Evolutionary conservation across 2,888 invertebrate species (phyloP).

Genomic region (Scotopteryx bipunctaria): DNA sequence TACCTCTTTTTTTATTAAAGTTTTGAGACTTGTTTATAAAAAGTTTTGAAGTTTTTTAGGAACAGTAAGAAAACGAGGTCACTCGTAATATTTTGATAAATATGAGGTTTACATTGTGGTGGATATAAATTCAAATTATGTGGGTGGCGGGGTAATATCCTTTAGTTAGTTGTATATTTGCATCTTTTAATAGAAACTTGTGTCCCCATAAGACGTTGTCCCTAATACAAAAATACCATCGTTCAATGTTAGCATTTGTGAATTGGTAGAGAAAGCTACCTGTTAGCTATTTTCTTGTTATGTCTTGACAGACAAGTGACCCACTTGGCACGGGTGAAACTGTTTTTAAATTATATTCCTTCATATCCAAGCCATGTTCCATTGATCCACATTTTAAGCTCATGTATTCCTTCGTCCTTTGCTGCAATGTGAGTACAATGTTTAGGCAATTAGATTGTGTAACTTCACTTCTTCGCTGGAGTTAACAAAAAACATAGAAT

Average conservation of each 20-base stretch:
- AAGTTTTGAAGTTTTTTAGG: too few species aligned
- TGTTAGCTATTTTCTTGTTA: slow-evolving; percentile 52
- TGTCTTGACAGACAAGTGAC: slow-evolving; percentile 66
- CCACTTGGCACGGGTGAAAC: slow-evolving; percentile 67
- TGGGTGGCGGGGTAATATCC: too few species aligned
- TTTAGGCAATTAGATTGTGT: too few species aligned
- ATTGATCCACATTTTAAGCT: slow-evolving; percentile 19
- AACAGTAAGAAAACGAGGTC: too few species aligned
- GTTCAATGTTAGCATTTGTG: slow-evolving; percentile 38
- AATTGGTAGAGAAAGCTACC: slow-evolving; percentile 46
- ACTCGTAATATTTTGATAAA: too few species aligned
- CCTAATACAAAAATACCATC: slow-evolving; percentile 35
- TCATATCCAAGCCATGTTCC: slow-evolving; percentile 41
- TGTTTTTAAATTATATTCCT: slow-evolving; percentile 55
- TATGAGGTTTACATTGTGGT: too few species aligned
- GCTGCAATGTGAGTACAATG: neutral
- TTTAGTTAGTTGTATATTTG: neutral
- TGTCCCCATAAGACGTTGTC: slow-evolving; percentile 23
- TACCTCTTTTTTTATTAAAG: too few species aligned
- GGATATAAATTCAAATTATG: too few species aligned
- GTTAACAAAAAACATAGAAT: too few species aligned
- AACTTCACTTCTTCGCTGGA: too few species aligned
- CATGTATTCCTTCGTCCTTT: neutral
- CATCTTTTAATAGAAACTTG: slow-evolving; percentile 2
- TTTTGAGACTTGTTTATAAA: too few species aligned